A percentile compares a stretch with the other conserved stretches of the same genome.
phyloP scores from a whole-genome alignment of 2,113 vertebrate species.

The Clinocottus analis region DNA sequence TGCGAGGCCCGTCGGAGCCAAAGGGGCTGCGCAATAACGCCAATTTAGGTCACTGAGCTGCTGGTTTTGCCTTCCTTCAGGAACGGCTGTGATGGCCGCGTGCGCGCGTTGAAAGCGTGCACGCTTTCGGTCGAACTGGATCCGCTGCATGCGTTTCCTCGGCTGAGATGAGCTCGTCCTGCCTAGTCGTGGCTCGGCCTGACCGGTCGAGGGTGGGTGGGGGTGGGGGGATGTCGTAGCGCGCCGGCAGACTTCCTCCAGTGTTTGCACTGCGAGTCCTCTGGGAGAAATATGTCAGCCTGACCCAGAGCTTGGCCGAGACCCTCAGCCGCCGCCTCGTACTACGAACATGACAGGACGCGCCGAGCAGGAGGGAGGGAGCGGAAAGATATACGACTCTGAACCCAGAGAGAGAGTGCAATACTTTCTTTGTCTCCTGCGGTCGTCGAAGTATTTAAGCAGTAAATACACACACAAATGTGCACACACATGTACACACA shows the following conservation, averaged over 20 bases:
- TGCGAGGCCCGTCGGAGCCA: constrained; percentile 9
- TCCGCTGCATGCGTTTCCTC: constrained; percentile 53
- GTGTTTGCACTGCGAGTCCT: constrained; percentile 48
- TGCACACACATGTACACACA: constrained; percentile 5
- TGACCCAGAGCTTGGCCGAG: constrained; percentile 47
- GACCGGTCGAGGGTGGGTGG: no score
- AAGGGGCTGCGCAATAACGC: background rate
- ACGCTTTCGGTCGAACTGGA: constrained; percentile 39
- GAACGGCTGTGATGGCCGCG: constrained; percentile 25
- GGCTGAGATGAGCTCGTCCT: constrained; percentile 31
- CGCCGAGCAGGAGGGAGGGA: background rate
- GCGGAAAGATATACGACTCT: constrained; percentile 7
- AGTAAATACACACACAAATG: constrained; percentile 22
- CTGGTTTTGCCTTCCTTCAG: constrained; percentile 22
- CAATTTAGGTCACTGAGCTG: constrained; percentile 63
- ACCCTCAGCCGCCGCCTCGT: constrained; percentile 25
- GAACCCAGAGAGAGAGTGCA: constrained; percentile 14
- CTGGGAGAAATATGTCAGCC: constrained; percentile 52
- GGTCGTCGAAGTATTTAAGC: constrained; percentile 25
- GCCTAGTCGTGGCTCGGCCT: constrained; percentile 40
- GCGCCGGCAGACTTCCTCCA: constrained; percentile 52
- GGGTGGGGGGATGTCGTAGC: constrained; percentile 41
- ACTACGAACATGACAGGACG: constrained; percentile 34
- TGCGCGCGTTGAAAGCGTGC: background rate
- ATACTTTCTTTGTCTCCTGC: constrained; percentile 7